Base-by-base conservation (phyloP, 2,888 invertebrate genomes). In the Luffia ferchaultella region DNA sequence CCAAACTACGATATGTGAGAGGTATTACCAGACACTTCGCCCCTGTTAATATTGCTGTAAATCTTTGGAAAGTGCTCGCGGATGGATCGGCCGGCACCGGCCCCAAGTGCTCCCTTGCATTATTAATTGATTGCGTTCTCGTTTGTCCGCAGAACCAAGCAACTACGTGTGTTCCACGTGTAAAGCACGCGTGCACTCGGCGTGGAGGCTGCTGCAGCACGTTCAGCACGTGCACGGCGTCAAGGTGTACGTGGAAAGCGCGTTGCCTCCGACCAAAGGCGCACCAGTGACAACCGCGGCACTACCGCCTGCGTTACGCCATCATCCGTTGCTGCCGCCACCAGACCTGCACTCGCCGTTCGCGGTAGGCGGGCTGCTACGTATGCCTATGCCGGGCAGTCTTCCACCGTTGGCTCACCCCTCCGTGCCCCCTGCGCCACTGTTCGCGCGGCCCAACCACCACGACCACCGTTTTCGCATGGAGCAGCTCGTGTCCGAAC, bases 111-210 rank as follows among this genome's bases (percentile, higher is more conserved):
- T 12, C 5, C 40, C 12, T 30, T 50, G 9, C 16, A 20, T 58
- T 56, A 60, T 63, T 64, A 65, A 60, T 57, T 45, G 53, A 50
- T 52, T 54, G 54, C 57, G 54, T 58, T 60, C 53, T 65, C 55
- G 54, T 78, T 46, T 79, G 77, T 68, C 63, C 67, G 55, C 91
- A 96, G 97, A 97, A 83, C 97, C 97, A 58, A 93, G 93, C 78
- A 94, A 93, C 86, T 93, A 96, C 75, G 92, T 95, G 58, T 98
- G 97, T 69, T 93, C 93, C 46, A 96, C 96, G 59, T 98, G 98
- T 85, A 95, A 96, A 67, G 92, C 93, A 56, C 90, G 93, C 48
- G 90, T 95, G 61, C 91, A 91, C 61, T 96, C 96, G n/a, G 97
- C 98, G 5, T 98, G 98, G 98, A 88, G 93, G 52, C 86, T 98